A percentile compares a stretch with the other conserved stretches of the same genome.
Evolutionary conservation across 2,888 invertebrate genomes (phyloP).

Genomic region (Cerastis rubricosa): DNA sequence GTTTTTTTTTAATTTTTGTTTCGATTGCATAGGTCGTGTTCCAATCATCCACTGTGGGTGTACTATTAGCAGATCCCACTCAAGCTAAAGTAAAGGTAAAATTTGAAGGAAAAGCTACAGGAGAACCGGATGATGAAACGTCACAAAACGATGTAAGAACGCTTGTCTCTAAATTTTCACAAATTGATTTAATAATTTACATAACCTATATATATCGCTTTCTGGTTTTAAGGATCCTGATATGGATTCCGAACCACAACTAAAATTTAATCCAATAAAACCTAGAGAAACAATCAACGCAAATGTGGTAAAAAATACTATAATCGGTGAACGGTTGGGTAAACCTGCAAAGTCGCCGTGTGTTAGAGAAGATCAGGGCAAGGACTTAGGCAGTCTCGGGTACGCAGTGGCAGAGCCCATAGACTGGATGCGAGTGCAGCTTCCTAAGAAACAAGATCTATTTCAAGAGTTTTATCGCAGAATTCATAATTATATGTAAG

Average conservation of each 20-base stretch:
- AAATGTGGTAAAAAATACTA: conserved; percentile 57
- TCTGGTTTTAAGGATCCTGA: conserved; percentile 70
- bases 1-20: conserved; percentile 4
- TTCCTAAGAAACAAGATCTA: conserved; percentile 93
- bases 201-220: not conserved
- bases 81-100: conserved; percentile 92
- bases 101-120: conserved; percentile 83
- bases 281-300: conserved; percentile 66
- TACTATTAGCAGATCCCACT: conserved; percentile 92
- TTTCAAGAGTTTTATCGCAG: conserved; percentile 92
- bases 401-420: conserved; percentile 90
- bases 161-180: not conserved
- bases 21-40: conserved; percentile 91
- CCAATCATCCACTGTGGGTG: conserved; percentile 93
- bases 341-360: conserved; percentile 70
- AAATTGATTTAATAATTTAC: not conserved
- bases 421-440: conserved; percentile 91
- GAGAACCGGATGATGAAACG: conserved; percentile 75
- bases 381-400: conserved; percentile 90
- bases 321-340: conserved; percentile 49
- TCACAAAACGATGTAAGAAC: conserved; percentile 73
- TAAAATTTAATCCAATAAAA: conserved; percentile 68
- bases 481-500: conserved; percentile 92
- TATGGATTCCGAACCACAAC: conserved; percentile 72
- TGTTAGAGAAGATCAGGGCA: conserved; percentile 79